Base-by-base conservation (phyloP, 2,113 vertebrate genomes). In the Eolophus roseicapilla region DNA sequence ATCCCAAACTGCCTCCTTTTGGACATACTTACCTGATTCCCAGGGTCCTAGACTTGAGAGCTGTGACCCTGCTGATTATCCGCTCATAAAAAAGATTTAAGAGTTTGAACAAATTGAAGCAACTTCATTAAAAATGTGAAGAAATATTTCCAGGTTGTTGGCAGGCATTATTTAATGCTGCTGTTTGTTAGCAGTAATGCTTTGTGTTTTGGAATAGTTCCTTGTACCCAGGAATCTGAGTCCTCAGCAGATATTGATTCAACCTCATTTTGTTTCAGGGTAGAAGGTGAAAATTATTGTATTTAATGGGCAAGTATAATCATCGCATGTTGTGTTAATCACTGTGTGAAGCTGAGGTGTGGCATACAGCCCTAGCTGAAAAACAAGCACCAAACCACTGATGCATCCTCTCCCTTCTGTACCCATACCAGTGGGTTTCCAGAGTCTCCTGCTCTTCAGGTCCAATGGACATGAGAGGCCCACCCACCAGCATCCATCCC, bases 331-430 rank as follows among this genome's bases (percentile, higher is more conserved):
- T 21, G 11, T 28, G 33, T 33, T 50, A 49, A 69, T 43, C 24
- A 4, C 10, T 3, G 9, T 19, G 31, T 60, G 24, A 53, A 67
- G 47, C 47, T 64, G 41, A 49, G 7, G 20, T 21, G 35, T 46
- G 64, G 12, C 16, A 13, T 10, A 7, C 14, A 23, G 3, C n/a
- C 7, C 7, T 14, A 10, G 29, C 21, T 78, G 37, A 25, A 63
- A 62, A 57, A 46, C 6, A 31, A n/a, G 33, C 0, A 0, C 59
- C 23, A 18, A 43, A 28, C 5, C 20, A 12, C 23, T 6, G 4
- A 13, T 11, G 11, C 13, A 7, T 27, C 35, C 35, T 55, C 50
- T 60, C 44, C 33, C 14, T 41, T 1, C 15, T n/a, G 57, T 29
- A 25, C 19, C 8, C 31, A 1, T 21, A 7, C 0, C 6, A 31